Conservation (phyloP, 2,888 invertebrate genomes). For the Bursaphelenchus okinawaensis region DNA sequence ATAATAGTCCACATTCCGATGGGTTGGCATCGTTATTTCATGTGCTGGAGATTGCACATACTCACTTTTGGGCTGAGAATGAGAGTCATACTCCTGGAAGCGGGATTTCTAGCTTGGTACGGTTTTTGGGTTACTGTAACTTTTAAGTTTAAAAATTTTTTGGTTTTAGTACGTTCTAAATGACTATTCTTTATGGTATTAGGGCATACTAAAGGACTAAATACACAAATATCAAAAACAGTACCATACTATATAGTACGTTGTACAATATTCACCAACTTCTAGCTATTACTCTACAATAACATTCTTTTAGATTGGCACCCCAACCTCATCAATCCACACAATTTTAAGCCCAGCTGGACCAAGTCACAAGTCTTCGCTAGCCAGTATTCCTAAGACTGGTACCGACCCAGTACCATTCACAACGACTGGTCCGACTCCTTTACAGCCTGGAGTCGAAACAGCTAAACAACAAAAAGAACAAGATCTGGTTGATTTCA, state of each 20-base stretch:
- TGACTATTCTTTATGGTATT: too few relatives aligned
- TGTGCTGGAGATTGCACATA: slow-evolving; percentile 94
- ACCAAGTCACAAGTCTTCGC: background rate
- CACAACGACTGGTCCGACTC: background rate
- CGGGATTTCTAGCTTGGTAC: slow-evolving; percentile 30
- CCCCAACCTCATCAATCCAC: slow-evolving; percentile 38
- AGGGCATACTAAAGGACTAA: background rate
- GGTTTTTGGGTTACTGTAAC: too few relatives aligned
- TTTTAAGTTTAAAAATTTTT: too few relatives aligned
- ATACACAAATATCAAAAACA: background rate
- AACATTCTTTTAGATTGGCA: slow-evolving; percentile 26
- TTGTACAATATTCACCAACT: too few relatives aligned
- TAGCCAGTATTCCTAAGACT: background rate
- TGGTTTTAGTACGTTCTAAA: too few relatives aligned
- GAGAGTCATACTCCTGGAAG: slow-evolving; percentile 28
- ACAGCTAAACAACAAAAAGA: background rate
- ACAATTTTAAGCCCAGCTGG: slow-evolving; percentile 12
- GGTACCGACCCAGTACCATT: background rate
- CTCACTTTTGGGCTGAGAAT: slow-evolving; percentile 74
- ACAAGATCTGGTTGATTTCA: background rate
- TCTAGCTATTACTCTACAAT: background rate
- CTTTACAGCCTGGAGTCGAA: background rate
- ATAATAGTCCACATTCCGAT: slow-evolving; percentile 71
- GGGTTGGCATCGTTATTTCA: slow-evolving; percentile 93
- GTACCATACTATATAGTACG: too few relatives aligned